Evolutionary conservation across 2,113 vertebrate genomes (phyloP).

Genomic region (Menura novaehollandiae): DNA sequence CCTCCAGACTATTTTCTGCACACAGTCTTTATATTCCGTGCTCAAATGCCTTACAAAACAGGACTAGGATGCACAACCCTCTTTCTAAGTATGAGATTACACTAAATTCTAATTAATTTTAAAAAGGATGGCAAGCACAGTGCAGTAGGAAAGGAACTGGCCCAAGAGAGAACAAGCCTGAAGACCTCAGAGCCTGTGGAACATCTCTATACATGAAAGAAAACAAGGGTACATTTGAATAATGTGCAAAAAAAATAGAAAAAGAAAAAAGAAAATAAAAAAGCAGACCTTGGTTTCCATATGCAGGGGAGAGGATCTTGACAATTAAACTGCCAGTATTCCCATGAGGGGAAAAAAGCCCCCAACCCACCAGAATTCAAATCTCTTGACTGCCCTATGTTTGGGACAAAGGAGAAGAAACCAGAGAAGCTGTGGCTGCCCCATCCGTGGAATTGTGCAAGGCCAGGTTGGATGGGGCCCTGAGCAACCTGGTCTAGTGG

Average conservation of each 20-base stretch:
- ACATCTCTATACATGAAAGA: background rate
- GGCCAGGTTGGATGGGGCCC: background rate
- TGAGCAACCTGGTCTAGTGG: background rate
- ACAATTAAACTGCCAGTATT: background rate
- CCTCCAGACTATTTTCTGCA: background rate
- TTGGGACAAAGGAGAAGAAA: background rate
- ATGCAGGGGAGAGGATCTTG: background rate
- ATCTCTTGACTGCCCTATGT: background rate
- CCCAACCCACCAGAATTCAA: background rate
- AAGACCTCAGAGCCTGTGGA: background rate
- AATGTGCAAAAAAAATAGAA: background rate
- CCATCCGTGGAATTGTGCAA: background rate
- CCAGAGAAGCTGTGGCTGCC: background rate
- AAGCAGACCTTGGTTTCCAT: background rate
- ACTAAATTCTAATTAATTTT: background rate
- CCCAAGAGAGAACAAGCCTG: background rate
- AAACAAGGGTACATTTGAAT: background rate
- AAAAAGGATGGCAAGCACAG: background rate
- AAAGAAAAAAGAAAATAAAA: background rate
- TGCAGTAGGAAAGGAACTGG: background rate
- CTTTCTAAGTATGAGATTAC: background rate
- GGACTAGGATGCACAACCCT: background rate
- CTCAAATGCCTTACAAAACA: background rate
- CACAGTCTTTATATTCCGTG: background rate
- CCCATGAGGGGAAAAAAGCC: accelerated